Evolutionary conservation across 2,113 vertebrate genomes (phyloP).

Genomic region (Haemorhous mexicanus): DNA sequence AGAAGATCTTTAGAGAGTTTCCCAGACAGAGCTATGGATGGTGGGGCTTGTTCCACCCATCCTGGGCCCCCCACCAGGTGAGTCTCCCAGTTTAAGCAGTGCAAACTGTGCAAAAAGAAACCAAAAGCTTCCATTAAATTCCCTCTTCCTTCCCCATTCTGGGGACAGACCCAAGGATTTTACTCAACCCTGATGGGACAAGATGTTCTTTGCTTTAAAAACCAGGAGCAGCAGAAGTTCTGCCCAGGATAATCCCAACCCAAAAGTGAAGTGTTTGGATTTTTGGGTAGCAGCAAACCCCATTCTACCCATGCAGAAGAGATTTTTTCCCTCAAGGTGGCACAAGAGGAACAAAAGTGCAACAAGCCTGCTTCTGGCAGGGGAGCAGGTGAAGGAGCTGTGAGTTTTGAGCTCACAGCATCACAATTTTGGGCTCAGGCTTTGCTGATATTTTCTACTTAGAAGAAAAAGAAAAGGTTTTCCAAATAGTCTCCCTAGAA

Average conservation of each 20-base stretch:
- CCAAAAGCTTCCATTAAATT: neutral
- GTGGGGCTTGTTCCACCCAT: neutral
- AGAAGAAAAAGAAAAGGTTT: neutral
- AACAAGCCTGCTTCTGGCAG: neutral
- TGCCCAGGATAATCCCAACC: neutral
- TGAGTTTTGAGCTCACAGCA: neutral
- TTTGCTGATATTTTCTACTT: neutral
- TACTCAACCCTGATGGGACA: neutral
- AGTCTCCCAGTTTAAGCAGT: neutral
- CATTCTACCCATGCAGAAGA: neutral
- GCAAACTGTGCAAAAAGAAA: neutral
- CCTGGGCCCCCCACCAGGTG: neutral
- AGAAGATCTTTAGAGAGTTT: neutral
- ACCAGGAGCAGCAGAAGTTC: neutral
- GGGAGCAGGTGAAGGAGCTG: neutral
- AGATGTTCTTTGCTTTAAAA: neutral
- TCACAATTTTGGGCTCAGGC: neutral
- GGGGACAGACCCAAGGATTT: neutral
- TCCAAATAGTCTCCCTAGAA: neutral
- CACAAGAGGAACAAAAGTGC: constrained; percentile 30
- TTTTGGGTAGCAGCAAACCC: neutral
- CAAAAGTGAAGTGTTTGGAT: neutral
- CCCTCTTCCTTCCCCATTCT: neutral
- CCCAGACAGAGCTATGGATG: neutral
- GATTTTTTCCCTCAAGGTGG: constrained; percentile 42